Base-by-base conservation (phyloP, 1,140 invertebrate species). In the Fopius arisanus region DNA sequence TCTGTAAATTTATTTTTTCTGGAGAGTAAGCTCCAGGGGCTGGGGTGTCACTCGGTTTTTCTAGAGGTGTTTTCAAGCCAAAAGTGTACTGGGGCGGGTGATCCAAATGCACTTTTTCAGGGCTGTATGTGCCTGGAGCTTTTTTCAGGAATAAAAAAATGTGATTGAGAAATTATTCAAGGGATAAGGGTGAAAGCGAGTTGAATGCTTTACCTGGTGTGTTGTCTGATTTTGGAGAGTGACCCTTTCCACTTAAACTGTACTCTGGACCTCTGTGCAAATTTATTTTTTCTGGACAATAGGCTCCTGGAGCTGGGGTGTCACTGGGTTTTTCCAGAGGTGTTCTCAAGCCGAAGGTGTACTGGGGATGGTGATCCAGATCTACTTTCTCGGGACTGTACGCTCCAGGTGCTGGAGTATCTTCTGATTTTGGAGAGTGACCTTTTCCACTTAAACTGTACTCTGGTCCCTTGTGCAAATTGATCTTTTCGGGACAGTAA, bases 401-500 rank as follows among this genome's bases (percentile, higher is more conserved):
- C 12, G 43, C 48, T 12, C 54, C 54, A 10, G 54, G 54, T 9
- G 54, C 54, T 80, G 90, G 90, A 14, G 86, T 87, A 51, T 89
- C 84, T 70, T 88, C 88, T 16, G 82, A 14, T 77, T 66, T 26
- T 79, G 78, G 67, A 78, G 37, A n/a, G 16, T 69, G 74, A 16
- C 76, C 75, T 75, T 79, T 84, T 0, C 71, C 67, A 37, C 67
- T 63, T 12, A 81, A 89, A 67, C 71, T 78, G 67, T 68, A 78
- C 65, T 79, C 67, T 1, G 77, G 78, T 21, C 76, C 78, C 48
- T 73, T 77, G 21, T 74, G 68, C 1, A 76, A 29, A 73, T 79
- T 78, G 0, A 76, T 54, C 91, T 96, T 96, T 91, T 98, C 96
- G 43, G 96, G 96, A 59, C 91, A 95, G 83, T 98, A 95, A 70